phyloP scores from a whole-genome alignment of 2,113 vertebrate species.

The Salvelinus alpinus region DNA sequence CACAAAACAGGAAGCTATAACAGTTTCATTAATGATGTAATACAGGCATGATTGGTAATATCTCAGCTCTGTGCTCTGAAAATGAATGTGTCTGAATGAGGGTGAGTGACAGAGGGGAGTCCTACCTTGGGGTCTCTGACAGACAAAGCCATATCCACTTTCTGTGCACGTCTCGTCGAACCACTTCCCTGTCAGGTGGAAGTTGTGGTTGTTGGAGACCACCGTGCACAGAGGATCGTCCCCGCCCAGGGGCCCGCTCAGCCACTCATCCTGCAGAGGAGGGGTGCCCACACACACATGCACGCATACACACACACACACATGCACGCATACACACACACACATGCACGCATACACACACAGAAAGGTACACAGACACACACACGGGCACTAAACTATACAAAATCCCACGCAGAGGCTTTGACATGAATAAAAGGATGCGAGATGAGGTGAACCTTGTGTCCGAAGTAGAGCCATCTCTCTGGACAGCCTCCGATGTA shows the following conservation, averaged over 20 bases:
- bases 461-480: slow-evolving; percentile 89
- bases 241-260: slow-evolving; percentile 46
- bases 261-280: slow-evolving; percentile 56
- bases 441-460: slow-evolving; percentile 76
- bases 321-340: not conserved
- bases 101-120: slow-evolving; percentile 11
- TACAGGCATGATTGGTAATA: too few relatives aligned
- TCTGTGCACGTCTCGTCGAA: slow-evolving; percentile 86
- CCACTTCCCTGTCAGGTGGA: slow-evolving; percentile 91
- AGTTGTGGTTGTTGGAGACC: slow-evolving; percentile 87
- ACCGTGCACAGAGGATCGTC: slow-evolving; percentile 77
- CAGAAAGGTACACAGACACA: slow-evolving; percentile 1
- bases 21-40: not conserved
- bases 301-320: not conserved
- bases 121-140: slow-evolving; percentile 88
- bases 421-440: not conserved
- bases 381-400: not conserved
- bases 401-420: not conserved
- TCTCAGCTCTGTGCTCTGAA: not conserved
- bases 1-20: not conserved
- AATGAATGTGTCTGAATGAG: not conserved
- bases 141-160: slow-evolving; percentile 85
- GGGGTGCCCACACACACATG: not conserved
- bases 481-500: slow-evolving; percentile 83
- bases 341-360: not conserved